These are phyloP conservation scores for Spinus pinus DNA, from an alignment of 2,797 vertebrate species.

Conservation along the genomic window DNA sequence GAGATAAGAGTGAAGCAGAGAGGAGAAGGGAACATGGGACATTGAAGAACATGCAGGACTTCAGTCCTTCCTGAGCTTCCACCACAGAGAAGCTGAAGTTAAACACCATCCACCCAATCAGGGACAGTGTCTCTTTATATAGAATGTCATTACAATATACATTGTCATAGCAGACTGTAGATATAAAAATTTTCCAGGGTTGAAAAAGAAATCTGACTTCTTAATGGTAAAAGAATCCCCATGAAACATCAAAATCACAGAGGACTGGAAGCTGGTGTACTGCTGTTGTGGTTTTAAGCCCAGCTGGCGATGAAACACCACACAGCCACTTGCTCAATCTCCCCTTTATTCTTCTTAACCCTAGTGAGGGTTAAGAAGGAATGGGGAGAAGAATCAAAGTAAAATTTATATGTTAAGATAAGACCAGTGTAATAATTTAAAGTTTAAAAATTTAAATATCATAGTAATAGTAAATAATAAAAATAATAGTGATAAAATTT, in stretches of 20 bases:
- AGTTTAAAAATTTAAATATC: not conserved
- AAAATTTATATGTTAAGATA: not conserved
- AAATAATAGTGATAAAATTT: too few relatives aligned
- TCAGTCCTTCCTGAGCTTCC: not conserved
- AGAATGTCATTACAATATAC: not conserved
- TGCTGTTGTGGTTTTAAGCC: not conserved
- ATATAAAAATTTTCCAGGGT: not conserved
- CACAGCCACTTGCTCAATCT: not conserved
- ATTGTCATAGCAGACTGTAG: not conserved
- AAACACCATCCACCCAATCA: not conserved
- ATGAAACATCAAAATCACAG: not conserved
- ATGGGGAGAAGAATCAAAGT: fast-evolving
- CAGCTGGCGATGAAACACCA: not conserved
- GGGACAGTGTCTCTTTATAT: not conserved
- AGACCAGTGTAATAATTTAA: not conserved
- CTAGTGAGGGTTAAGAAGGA: too few relatives aligned
- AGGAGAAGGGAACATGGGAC: not conserved
- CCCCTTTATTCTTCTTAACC: not conserved
- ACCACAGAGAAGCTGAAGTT: not conserved
- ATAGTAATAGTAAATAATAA: not conserved
- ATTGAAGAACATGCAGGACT: fast-evolving
- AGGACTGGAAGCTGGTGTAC: not conserved
- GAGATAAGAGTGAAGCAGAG: not conserved
- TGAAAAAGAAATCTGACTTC: not conserved
- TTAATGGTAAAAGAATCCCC: not conserved